These are phyloP conservation scores for Mormyrus lacerda DNA, from an alignment of 2,113 vertebrate genomes.

Conservation along the genomic window DNA sequence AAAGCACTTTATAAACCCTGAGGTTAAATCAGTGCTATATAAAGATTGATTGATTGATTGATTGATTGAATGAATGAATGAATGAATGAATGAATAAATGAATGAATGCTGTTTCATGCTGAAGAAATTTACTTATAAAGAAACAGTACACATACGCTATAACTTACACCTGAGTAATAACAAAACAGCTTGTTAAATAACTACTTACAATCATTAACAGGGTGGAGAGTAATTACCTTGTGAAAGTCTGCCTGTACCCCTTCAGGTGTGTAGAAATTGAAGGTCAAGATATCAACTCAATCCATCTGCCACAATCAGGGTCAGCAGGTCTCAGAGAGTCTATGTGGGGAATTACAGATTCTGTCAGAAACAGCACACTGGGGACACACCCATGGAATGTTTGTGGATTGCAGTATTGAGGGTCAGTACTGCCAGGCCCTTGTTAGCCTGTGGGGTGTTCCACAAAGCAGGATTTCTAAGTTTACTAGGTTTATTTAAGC, in stretches of 20 bases:
- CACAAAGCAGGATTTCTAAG: too few species aligned
- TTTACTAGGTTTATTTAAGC: too few species aligned
- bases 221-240: neutral
- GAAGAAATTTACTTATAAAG: too few species aligned
- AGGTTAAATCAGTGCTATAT: too few species aligned
- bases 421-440: too few species aligned
- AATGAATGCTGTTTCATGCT: neutral
- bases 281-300: neutral
- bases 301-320: neutral
- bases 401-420: too few species aligned
- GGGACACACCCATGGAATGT: too few species aligned
- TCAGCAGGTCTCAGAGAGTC: neutral
- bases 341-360: neutral
- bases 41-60: neutral
- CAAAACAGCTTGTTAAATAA: neutral
- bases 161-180: neutral
- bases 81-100: neutral
- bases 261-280: neutral
- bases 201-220: neutral
- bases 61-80: too few species aligned
- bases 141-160: too few species aligned
- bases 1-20: neutral
- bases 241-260: neutral
- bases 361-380: too few species aligned
- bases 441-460: too few species aligned